Evolutionary conservation across 2,888 invertebrate species (phyloP).

Genomic region (Mamestra brassicae): DNA sequence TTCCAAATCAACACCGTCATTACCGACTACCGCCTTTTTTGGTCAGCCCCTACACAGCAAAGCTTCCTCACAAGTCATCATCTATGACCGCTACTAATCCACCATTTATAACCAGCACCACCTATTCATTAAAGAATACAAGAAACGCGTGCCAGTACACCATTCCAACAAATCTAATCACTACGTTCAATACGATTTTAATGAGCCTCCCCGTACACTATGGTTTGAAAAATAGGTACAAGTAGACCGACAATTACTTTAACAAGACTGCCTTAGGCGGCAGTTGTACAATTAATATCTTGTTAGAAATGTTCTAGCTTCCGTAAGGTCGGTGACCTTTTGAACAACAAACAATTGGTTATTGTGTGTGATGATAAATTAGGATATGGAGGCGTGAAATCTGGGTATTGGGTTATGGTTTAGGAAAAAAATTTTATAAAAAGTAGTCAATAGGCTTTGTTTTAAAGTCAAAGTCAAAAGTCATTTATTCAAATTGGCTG

Average conservation of each 20-base stretch:
- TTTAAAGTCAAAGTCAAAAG: too few species aligned
- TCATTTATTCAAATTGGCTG: too few species aligned
- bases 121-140: constrained; percentile 48
- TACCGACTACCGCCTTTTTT: background rate
- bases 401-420: background rate
- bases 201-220: constrained; percentile 71
- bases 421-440: too few species aligned
- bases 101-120: constrained; percentile 31
- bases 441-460: too few species aligned
- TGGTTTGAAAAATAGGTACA: constrained; percentile 73
- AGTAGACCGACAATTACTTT: constrained; percentile 71
- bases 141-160: constrained; percentile 39
- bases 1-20: background rate
- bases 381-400: constrained; percentile 27
- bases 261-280: constrained; percentile 68
- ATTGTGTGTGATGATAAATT: constrained; percentile 47
- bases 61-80: background rate
- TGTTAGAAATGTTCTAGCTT: constrained; percentile 67
- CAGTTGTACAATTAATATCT: constrained; percentile 67
- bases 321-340: constrained; percentile 62
- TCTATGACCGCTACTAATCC: constrained; percentile 15
- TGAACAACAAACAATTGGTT: constrained; percentile 47
- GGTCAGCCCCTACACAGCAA: background rate
- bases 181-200: constrained; percentile 63
- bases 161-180: constrained; percentile 50